These are phyloP conservation scores for Pipistrellus kuhlii DNA, from an alignment of 2,797 vertebrate species.

Conservation along the genomic window DNA sequence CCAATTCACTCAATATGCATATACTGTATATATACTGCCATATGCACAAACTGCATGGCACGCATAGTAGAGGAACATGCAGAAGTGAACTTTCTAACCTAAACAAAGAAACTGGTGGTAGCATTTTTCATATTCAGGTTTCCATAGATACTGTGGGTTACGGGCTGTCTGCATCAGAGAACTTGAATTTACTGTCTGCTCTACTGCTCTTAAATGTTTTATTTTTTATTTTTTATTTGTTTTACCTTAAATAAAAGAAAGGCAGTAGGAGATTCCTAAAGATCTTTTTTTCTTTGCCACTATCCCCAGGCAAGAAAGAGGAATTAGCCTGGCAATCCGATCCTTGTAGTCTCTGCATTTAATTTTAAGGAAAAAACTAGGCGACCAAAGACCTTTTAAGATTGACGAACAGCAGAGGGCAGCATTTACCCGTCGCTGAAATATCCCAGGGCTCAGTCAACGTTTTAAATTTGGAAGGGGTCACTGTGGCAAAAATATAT, in stretches of 20 bases:
- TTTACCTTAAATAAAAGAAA: conserved; percentile 57
- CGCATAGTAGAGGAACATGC: neutral
- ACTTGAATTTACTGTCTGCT: neutral
- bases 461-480: conserved; percentile 56
- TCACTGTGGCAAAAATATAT: conserved; percentile 65
- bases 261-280: conserved; percentile 45
- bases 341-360: conserved; percentile 47
- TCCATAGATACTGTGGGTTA: neutral
- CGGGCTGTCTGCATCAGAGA: neutral
- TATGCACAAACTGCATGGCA: neutral
- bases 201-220: neutral
- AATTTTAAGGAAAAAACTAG: conserved; percentile 58
- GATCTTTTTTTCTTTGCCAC: conserved; percentile 55
- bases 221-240: neutral
- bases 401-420: conserved; percentile 72
- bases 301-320: conserved; percentile 58
- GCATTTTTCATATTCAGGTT: conserved; percentile 34
- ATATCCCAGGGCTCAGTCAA: neutral
- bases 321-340: conserved; percentile 67
- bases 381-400: neutral
- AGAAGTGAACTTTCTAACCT: conserved; percentile 3
- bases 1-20: neutral
- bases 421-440: conserved; percentile 68
- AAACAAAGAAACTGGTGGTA: conserved; percentile 51
- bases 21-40: neutral